phyloP scores from a whole-genome alignment of 2,888 invertebrate species.

The Synergus laeviventris region DNA sequence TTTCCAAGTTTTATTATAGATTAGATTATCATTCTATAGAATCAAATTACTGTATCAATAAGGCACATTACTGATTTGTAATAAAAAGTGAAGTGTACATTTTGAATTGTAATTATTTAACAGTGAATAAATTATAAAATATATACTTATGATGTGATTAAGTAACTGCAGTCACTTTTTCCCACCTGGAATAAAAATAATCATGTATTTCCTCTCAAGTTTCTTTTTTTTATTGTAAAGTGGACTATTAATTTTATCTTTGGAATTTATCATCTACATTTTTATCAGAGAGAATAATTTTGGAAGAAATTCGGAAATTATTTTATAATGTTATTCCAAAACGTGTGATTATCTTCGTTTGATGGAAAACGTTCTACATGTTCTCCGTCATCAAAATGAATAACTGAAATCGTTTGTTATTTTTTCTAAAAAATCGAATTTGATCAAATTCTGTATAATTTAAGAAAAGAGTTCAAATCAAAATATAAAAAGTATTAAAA shows the following conservation, averaged over 20 bases:
- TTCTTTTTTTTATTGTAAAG: not conserved
- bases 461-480: not conserved
- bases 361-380: not conserved
- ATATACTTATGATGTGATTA: not conserved
- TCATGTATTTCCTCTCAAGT: not conserved
- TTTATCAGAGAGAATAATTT: not conserved
- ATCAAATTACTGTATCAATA: constrained; percentile 17
- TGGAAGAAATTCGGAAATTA: not conserved
- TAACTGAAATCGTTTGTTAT: constrained; percentile 33
- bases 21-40: constrained; percentile 18
- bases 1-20: constrained; percentile 15
- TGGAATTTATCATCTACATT: constrained; percentile 5
- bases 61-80: not conserved
- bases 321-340: constrained; percentile 5
- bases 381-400: constrained; percentile 18
- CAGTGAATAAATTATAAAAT: constrained; percentile 17
- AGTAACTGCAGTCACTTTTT: constrained; percentile 42
- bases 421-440: constrained; percentile 14
- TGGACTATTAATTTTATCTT: not conserved
- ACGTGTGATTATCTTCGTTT: not conserved
- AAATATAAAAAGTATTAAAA: not conserved
- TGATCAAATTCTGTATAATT: not conserved
- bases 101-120: constrained; percentile 22
- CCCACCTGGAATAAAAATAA: constrained; percentile 43
- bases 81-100: not conserved